Conservation (phyloP, 2,113 vertebrate species). For the Plestiodon gilberti region DNA sequence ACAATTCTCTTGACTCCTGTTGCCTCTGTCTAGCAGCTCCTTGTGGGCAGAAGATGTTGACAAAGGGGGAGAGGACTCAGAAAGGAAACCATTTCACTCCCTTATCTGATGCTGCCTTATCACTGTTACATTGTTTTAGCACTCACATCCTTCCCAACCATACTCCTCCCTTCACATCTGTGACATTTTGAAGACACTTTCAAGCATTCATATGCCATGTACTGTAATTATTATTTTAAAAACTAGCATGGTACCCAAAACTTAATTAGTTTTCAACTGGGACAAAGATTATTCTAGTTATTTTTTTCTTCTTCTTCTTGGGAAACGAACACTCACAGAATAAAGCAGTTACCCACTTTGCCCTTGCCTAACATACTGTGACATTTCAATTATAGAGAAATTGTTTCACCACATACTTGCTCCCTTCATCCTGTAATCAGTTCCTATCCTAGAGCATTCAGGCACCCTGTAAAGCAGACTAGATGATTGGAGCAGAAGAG, state of each 20-base stretch:
- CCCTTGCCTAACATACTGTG: not conserved
- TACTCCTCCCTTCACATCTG: not conserved
- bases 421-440: not conserved
- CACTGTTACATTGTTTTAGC: not conserved
- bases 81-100: not conserved
- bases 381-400: conserved; percentile 34
- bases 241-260: conserved; percentile 11
- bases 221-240: conserved; percentile 1
- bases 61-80: not conserved
- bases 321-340: not conserved
- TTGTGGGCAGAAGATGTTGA: not conserved
- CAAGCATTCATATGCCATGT: not conserved
- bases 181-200: not conserved
- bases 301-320: conserved; percentile 4
- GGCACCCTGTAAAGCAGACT: conserved; percentile 13
- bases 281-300: not conserved
- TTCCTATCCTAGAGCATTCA: rapidly evolving
- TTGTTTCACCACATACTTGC: conserved; percentile 2
- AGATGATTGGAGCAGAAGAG: conserved; percentile 16
- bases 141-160: conserved; percentile 6
- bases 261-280: conserved; percentile 13
- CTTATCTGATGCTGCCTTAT: not conserved
- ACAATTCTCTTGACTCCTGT: no score
- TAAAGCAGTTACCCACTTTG: not conserved
- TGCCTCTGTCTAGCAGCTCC: not conserved